Evolutionary conservation across 2,113 vertebrate species (phyloP).

Genomic region (Lagopus leucura): DNA sequence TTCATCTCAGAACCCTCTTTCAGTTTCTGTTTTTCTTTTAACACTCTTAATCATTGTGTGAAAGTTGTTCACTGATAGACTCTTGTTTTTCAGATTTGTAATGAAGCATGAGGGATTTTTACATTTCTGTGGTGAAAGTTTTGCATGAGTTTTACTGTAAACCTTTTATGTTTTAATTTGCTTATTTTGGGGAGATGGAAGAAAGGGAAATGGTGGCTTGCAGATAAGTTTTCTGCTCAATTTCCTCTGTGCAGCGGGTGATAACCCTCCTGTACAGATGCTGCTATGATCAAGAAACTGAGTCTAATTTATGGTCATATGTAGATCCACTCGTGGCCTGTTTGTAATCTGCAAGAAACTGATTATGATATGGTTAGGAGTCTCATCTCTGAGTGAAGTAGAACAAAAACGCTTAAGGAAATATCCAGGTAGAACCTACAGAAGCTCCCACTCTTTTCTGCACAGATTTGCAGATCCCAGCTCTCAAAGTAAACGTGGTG

Average conservation of each 20-base stretch:
- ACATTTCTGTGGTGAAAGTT: slow-evolving; percentile 60
- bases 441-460: not conserved
- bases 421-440: not conserved
- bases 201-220: slow-evolving; percentile 50
- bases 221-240: slow-evolving; percentile 27
- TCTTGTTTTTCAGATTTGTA: slow-evolving; percentile 61
- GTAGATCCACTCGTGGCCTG: not conserved
- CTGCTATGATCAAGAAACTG: not conserved
- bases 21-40: slow-evolving; percentile 28
- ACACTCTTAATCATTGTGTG: not conserved
- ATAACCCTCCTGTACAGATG: slow-evolving; percentile 6
- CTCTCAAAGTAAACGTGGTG: not conserved
- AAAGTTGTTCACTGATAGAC: slow-evolving; percentile 8
- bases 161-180: slow-evolving; percentile 38
- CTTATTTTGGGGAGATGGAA: slow-evolving; percentile 45
- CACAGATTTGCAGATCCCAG: not conserved
- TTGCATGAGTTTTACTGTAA: slow-evolving; percentile 61
- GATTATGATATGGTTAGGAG: not conserved
- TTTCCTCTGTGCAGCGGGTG: slow-evolving; percentile 12
- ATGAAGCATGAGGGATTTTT: slow-evolving; percentile 64
- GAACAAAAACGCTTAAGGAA: not conserved
- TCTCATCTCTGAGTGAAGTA: not conserved
- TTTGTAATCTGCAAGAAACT: not conserved
- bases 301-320: not conserved
- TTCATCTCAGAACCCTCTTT: not conserved